Evolutionary conservation across 2,797 vertebrate genomes (phyloP).

Genomic region (Phrynocephalus forsythii): DNA sequence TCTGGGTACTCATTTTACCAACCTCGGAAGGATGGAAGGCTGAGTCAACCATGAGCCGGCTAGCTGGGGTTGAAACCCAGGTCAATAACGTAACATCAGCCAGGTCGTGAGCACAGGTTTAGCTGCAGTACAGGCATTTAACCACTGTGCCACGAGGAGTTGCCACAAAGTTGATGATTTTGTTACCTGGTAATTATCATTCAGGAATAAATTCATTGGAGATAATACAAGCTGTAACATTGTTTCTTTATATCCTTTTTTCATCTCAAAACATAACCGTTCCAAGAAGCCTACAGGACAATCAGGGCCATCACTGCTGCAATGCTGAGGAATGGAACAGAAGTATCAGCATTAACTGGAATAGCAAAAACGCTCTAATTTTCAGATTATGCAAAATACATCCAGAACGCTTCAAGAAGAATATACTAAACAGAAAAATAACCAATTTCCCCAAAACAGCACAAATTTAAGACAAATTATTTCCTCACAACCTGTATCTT

Average conservation of each 20-base stretch:
- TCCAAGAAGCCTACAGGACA: conserved; percentile 94
- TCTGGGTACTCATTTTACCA: no score
- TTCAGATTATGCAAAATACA: conserved; percentile 4
- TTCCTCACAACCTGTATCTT: background rate
- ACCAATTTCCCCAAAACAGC: background rate
- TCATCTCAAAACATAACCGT: conserved; percentile 98
- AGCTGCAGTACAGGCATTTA: no score
- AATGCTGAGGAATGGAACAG: conserved; percentile 83
- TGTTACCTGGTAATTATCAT: conserved; percentile 94
- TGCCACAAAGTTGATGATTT: background rate
- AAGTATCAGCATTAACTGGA: conserved; percentile 15
- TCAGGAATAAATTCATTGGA: conserved; percentile 92
- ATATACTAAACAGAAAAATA: background rate
- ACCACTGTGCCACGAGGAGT: no score
- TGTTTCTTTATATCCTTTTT: conserved; percentile 96
- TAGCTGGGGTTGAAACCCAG: no score
- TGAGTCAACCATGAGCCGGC: no score
- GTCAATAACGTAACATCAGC: no score
- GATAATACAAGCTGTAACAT: conserved; percentile 95
- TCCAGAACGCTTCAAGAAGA: background rate
- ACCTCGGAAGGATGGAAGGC: no score
- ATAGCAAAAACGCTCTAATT: background rate
- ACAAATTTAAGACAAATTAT: background rate
- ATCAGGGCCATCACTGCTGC: conserved; percentile 91
- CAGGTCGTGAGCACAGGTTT: no score